These are phyloP conservation scores for Carlito syrichta DNA, from an alignment of 2,113 vertebrate genomes.

Conservation along the genomic window DNA sequence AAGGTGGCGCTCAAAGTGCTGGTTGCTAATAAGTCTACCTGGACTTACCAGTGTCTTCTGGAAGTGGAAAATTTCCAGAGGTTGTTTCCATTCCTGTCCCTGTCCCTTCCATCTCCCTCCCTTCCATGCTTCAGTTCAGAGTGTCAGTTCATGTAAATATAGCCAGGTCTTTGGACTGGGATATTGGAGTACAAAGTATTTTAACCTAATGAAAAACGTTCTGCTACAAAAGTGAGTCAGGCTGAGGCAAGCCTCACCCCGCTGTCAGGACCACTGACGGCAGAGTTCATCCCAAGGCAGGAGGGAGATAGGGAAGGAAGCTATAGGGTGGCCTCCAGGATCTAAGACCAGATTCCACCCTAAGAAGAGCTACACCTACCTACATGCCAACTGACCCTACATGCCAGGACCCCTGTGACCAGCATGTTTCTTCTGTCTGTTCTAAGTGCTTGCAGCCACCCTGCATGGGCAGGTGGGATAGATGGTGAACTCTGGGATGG, in stretches of 20 bases:
- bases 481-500: background rate
- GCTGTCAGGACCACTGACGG: background rate
- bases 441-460: background rate
- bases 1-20: background rate
- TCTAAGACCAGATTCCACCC: background rate
- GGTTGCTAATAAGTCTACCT: background rate
- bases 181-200: background rate
- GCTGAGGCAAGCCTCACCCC: background rate
- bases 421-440: background rate
- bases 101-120: background rate
- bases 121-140: background rate
- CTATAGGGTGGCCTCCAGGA: background rate
- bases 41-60: background rate
- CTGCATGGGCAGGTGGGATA: background rate
- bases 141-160: background rate
- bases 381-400: background rate
- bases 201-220: background rate
- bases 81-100: background rate
- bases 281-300: background rate
- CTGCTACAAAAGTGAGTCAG: background rate
- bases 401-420: background rate
- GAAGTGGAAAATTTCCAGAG: background rate
- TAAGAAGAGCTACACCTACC: too few species aligned
- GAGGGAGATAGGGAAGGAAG: background rate
- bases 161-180: background rate